Evolutionary conservation across 1,140 invertebrate genomes (phyloP).

Genomic region (Drosophila obscura): DNA sequence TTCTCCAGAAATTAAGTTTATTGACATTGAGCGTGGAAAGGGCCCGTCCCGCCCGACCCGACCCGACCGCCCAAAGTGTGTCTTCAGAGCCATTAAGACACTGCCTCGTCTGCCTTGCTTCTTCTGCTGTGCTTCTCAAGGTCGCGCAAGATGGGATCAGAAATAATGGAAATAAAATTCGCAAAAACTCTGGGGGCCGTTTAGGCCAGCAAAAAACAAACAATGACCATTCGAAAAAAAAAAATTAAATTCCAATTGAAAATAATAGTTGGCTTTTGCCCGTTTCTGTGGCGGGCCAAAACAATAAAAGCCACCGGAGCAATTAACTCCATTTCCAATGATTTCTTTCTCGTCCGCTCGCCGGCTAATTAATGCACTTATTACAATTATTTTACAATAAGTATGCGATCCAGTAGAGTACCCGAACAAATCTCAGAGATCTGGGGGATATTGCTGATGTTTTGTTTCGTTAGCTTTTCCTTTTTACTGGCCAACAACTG

Average conservation of each 20-base stretch:
- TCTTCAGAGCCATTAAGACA: constrained; percentile 13
- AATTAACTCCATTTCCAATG: constrained; percentile 63
- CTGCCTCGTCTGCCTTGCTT: constrained; percentile 12
- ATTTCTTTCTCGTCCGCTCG: constrained; percentile 57
- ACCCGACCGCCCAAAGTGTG: constrained; percentile 15
- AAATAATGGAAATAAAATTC: constrained; percentile 41
- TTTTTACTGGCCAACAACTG: constrained; percentile 48
- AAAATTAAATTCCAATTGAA: constrained; percentile 68
- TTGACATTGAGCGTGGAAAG: constrained; percentile 59
- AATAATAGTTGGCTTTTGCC: constrained; percentile 53
- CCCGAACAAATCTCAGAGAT: neutral
- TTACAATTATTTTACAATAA: constrained; percentile 52
- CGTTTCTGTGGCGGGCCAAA: constrained; percentile 14
- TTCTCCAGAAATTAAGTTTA: constrained; percentile 70
- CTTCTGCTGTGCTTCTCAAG: constrained; percentile 40
- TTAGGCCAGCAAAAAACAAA: constrained; percentile 33
- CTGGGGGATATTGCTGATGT: constrained; percentile 9
- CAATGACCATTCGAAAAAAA: constrained; percentile 36
- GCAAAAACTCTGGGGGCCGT: constrained; percentile 18
- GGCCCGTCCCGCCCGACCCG: neutral
- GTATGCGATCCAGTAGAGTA: too few species aligned
- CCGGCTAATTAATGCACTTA: constrained; percentile 66
- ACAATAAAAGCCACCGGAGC: constrained; percentile 47
- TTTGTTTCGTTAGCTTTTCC: constrained; percentile 37
- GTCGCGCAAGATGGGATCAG: constrained; percentile 37